phyloP scores from a whole-genome alignment of 2,797 vertebrate genomes.

The Prionace glauca region DNA sequence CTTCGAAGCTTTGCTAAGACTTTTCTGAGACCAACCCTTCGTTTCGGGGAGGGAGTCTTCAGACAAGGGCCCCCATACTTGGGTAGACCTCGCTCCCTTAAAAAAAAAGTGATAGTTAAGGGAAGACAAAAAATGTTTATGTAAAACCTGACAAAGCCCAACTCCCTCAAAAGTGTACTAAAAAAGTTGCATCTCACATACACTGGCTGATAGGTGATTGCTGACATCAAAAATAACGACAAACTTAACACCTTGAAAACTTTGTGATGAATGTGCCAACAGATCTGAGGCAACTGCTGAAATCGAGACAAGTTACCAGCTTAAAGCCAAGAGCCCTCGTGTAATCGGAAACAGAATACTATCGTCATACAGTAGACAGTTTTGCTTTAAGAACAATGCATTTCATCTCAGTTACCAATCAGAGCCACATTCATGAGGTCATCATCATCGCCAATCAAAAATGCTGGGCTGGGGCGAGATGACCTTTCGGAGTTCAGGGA shows the following conservation, averaged over 20 bases:
- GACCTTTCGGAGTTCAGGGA: constrained; percentile 74
- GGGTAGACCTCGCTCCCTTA: neutral
- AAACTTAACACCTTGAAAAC: constrained; percentile 20
- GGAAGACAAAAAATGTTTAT: neutral
- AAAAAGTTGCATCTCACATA: neutral
- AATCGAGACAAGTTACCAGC: neutral
- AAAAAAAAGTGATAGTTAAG: neutral
- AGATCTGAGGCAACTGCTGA: neutral
- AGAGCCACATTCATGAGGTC: constrained; percentile 97
- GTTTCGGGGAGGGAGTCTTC: neutral
- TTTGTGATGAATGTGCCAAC: neutral
- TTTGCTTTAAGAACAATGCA: constrained; percentile 1
- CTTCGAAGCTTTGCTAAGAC: neutral
- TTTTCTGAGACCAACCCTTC: neutral
- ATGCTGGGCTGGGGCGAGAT: constrained; percentile 79
- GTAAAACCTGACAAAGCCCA: neutral
- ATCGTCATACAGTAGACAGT: neutral
- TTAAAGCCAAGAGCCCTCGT: neutral
- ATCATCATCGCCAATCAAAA: constrained; percentile 87
- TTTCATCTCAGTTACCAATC: constrained; percentile 66
- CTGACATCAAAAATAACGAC: constrained; percentile 2
- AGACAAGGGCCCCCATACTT: no score
- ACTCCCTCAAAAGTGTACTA: neutral
- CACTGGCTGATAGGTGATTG: neutral
- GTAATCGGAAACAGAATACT: neutral